A percentile compares a stretch with the other conserved stretches of the same genome.
Conservation (phyloP, 2,797 vertebrate species). For the Callimico goeldii region DNA sequence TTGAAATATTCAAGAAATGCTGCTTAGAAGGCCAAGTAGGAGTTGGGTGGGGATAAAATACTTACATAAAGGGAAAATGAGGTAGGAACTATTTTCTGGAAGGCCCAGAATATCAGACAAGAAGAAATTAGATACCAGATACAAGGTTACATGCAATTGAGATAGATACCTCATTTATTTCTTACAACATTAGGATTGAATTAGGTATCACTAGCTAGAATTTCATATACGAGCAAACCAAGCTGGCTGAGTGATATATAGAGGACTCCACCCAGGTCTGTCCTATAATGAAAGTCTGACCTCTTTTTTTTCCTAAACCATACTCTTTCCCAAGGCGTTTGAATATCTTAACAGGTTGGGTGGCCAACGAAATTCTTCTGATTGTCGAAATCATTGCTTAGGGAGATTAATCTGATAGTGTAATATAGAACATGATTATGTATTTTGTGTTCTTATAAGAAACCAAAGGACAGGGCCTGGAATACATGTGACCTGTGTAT, state of each 20-base stretch:
- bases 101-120: background rate
- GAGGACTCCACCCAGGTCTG: background rate
- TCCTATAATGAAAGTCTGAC: background rate
- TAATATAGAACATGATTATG: background rate
- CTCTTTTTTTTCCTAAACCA: slow-evolving; percentile 6
- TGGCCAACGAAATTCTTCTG: slow-evolving; percentile 11
- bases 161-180: background rate
- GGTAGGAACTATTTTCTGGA: slow-evolving; percentile 22
- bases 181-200: background rate
- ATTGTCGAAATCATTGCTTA: slow-evolving; percentile 9
- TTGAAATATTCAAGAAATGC: slow-evolving; percentile 33
- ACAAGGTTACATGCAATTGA: background rate
- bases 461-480: background rate
- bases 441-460: slow-evolving; percentile 33
- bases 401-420: background rate
- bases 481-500: background rate
- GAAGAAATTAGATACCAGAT: background rate
- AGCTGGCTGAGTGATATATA: background rate
- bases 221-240: slow-evolving; percentile 27
- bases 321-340: background rate
- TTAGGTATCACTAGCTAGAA: background rate
- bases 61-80: background rate
- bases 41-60: slow-evolving; percentile 26
- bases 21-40: background rate
- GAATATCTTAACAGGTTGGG: background rate